Conservation (phyloP, 2,888 invertebrate species). For the Habroteleia sp. region DNA sequence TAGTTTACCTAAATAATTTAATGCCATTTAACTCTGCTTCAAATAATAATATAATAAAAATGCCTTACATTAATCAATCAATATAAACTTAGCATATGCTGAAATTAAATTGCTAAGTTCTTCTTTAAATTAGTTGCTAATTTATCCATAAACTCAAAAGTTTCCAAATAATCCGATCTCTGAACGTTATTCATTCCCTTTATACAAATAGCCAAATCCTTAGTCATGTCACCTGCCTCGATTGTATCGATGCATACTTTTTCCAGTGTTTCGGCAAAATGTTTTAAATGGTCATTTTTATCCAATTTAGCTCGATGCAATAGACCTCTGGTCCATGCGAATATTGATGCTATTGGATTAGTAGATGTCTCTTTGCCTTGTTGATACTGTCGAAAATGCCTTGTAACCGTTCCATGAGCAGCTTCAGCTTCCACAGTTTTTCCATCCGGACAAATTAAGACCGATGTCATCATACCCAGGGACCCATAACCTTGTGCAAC, state of each 20-base stretch:
- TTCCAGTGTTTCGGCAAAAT: conserved; percentile 94
- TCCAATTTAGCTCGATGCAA: conserved; percentile 97
- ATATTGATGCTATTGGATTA: conserved; percentile 99
- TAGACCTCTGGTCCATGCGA: conserved; percentile 98
- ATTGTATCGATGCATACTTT: conserved; percentile 96
- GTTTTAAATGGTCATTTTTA: conserved; percentile 87
- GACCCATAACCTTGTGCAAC: conserved; percentile 99
- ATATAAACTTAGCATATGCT: no score
- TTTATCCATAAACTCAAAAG: conserved; percentile 98
- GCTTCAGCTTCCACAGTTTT: conserved; percentile 99
- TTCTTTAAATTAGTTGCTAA: conserved; percentile 93
- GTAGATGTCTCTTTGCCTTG: conserved; percentile 99
- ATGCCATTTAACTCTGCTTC: no score
- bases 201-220: conserved; percentile 98
- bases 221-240: conserved; percentile 97
- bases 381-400: conserved; percentile 93
- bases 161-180: conserved; percentile 94
- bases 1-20: no score
- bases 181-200: conserved; percentile 93
- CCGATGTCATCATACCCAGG: conserved; percentile 98
- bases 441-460: conserved; percentile 97
- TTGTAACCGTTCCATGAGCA: conserved; percentile 97
- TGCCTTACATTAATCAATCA: no score
- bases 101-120: conserved; percentile 82
- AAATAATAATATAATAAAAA: no score